Evolutionary conservation across 2,888 invertebrate genomes (phyloP), one percentile per base, ranked within the genome.

Genomic region (Idaea straminata): DNA sequence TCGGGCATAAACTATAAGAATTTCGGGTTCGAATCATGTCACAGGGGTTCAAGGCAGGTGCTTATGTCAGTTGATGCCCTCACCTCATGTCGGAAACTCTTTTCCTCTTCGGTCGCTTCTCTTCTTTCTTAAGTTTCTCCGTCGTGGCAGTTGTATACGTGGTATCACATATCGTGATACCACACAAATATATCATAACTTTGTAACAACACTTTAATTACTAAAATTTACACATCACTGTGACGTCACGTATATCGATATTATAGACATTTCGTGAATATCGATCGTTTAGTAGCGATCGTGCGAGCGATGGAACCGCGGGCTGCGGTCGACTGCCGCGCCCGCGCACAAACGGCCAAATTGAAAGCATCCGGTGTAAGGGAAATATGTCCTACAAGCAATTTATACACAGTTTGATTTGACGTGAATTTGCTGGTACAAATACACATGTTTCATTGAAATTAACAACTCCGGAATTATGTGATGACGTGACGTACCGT

Each of bases 101-200:
- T 79, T 87, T 92, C 65, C 91, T 77, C 75, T 87, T 90, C 38
- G 80, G 75, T 76, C 90, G 90, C 87, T 87, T 88, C 76, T 74
- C 77, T 62, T 85, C 80, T 80, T 81, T 84, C 83, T 80, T 87
- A 66, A 72, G 74, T 68, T 83, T 85, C 66, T 90, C 91, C 91
- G 92, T 92, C 79, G 82, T 91, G 87, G 72, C 63, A 71, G 73
- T 71, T 86, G 71, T 64, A 2, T 70, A 72, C 70, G 91, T 88
- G 92, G 91, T 91, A 92, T 92, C 92, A 92, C 92, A 88, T 85
- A 69, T 72, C 83, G 91, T 92, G 91, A 91, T 90, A 91, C 91
- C 91, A 89, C 91, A 70, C 66, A 38, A 47, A 61, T 65, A 38
- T 61, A 64, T 59, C 47, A 68, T 74, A 75, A 72, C 59, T 67